A percentile compares a stretch with the other conserved stretches of the same genome.
Evolutionary conservation across 1,140 invertebrate genomes (phyloP).

Genomic region (Zaprionus ornatus): DNA sequence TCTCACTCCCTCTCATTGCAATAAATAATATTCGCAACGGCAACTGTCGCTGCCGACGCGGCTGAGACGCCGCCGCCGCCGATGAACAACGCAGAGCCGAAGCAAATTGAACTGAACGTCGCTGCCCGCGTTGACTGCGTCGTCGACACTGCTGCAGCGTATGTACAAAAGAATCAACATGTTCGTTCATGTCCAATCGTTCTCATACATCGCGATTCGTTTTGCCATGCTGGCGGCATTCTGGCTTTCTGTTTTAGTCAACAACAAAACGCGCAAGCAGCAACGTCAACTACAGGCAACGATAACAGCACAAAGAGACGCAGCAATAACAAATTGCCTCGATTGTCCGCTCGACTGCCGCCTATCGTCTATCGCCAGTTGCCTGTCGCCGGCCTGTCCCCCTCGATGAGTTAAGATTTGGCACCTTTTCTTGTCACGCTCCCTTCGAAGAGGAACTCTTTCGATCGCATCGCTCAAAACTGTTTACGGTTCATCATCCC

Average conservation of each 20-base stretch:
- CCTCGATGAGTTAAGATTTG: neutral
- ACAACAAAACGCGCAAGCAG: constrained; percentile 64
- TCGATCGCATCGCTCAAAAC: constrained; percentile 1
- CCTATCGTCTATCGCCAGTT: too few species aligned
- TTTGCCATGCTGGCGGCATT: constrained; percentile 7
- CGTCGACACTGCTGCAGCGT: neutral
- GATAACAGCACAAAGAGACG: constrained; percentile 2
- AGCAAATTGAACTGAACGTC: constrained; percentile 1
- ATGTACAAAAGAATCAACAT: constrained; percentile 55
- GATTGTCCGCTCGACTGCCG: too few species aligned
- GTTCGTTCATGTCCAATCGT: constrained; percentile 49
- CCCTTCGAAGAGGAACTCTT: neutral
- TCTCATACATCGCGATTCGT: constrained; percentile 19
- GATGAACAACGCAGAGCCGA: neutral
- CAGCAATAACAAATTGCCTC: neutral
- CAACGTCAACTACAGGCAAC: constrained; percentile 34
- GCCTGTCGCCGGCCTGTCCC: neutral
- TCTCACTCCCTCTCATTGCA: constrained; percentile 26
- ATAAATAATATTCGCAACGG: constrained; percentile 71
- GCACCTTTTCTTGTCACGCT: neutral
- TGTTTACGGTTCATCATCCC: neutral
- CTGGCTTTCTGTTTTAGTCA: constrained; percentile 64
- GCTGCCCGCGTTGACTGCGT: neutral
- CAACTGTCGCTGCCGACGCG: constrained; percentile 9
- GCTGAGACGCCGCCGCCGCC: neutral